Evolutionary conservation across 2,797 vertebrate genomes (phyloP), one percentile per base, ranked within the genome.

Genomic region (Melanotaenia parkinsoni): DNA sequence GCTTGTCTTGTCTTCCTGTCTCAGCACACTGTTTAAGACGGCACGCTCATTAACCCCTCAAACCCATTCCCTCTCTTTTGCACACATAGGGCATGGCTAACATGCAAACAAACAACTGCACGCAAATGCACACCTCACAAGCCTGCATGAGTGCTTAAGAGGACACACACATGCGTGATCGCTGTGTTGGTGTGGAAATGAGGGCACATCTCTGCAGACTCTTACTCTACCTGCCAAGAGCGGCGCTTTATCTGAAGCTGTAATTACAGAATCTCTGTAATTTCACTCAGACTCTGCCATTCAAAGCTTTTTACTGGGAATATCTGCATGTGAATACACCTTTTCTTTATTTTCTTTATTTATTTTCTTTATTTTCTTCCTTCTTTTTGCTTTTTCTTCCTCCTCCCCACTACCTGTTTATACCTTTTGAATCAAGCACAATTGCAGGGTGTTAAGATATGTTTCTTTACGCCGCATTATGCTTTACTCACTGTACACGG

Each of bases 151-250:
- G 83, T 40, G 54, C 10, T 14, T 53, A 13, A 22, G 50, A 63
- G 43, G 22, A 63, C 20, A 66, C 38, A 47, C 35, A 43, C 60
- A 63, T 22, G 32, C 60, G 58, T 8, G 56, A 60, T 63, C 38
- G 50, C 74, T 12, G 71, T 78, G 82, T 66, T 74, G 50, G 74
- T 79, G 89, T 81, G 72, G 86, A 91, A 91, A 92, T 82, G 88
- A 93, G 91, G 91, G 87, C 92, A 93, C 89, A 85, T 92, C 90
- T 93, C 91, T 87, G 86, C 87, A 91, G 87, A 92, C 92, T 91
- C 80, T 89, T 77, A 80, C 90, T 92, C 88, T 89, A 92, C 92
- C 91, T 92, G 91, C 91, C 89, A 90, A 91, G 85, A 77, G 78
- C 77, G 11, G 79, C 11, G 84, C 86, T 89, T 87, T 86, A 89